Evolutionary conservation across 2,888 invertebrate genomes (phyloP), one percentile per base, ranked within the genome.

Genomic region (Heliconius erato): DNA sequence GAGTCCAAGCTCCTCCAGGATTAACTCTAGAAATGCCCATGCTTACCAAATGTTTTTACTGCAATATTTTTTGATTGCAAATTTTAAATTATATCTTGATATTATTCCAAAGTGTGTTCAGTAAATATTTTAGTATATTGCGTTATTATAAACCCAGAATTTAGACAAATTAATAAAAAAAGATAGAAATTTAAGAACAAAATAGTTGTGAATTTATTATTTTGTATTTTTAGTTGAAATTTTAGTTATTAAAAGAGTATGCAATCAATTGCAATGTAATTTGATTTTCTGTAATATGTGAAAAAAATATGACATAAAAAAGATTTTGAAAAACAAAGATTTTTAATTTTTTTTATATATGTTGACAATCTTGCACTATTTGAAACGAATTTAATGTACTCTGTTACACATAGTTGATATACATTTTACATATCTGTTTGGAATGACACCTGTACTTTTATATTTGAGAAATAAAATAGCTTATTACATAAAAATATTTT

Each of bases 141-240:
- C 26, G 23, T 26, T 69, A 59, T 78, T 72, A 82, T 49, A 49
- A 79, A 35, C 23, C 63, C 28, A 74, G 14, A 79, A 79, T 71
- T 74, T 59, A 68, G 35, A n/a, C 16, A 49, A 83, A 65, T 81
- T 72, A 74, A 83, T 40, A 81, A 68, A 79, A 79, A 71, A 26
- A 54, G 32, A n/a, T 84, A 82, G 80, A 80, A 82, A 26, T 78
- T 80, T 86, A 85, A 85, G 85, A 85, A 85, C 80, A 72, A 82
- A 83, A 83, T 78, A 49, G 65, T 80, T 63, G 80, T 81, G 83
- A 85, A 79, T 84, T 84, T 84, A 80, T 81, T 83, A 84, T 82
- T 79, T 82, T 78, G 80, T 82, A 84, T 84, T 84, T 54, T 28
- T 79, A 81, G 65, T 74, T 44, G 2, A 63, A 78, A 63, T 49